Evolutionary conservation across 2,888 invertebrate genomes (phyloP), one percentile per base, ranked within the genome.

Genomic region (Sphaerophoria rueppellii): DNA sequence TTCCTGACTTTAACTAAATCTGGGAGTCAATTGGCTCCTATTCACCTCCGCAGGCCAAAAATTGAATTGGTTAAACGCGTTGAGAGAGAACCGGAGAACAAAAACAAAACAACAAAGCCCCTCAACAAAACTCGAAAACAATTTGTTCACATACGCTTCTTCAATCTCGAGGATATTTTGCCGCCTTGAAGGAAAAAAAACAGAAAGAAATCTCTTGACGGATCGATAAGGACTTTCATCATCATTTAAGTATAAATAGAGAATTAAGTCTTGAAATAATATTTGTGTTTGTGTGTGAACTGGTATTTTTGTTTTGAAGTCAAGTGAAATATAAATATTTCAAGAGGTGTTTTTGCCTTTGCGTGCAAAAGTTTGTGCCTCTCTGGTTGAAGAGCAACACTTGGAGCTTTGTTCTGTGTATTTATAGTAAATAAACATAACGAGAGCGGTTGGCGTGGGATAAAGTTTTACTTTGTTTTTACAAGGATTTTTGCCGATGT

Each of bases 171-270:
- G 35, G 2, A 34, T 50, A 12, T 11, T n/a, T 7, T 43, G 9
- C 24, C 32, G 61, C 60, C 40, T 40, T 40, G 12, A 60, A 50
- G 58, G 34, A 9, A 43, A 2, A 43, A 11, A 43, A 43, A 12
- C 1, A 52, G 57, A 43, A 67, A 32, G 67, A 67, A 67, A 60
- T 75, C 58, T 69, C 58, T 58, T 52, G 67, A 54, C 60, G 50
- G 58, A 67, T 75, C 58, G 50, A 67, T 58, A 75, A 65, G 40
- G 75, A 34, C 43, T 60, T 74, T 74, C 65, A 43, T 58, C 67
- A 69, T 43, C 58, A 75, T 58, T 69, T 14, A 65, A 74, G 43
- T 46, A 74, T 74, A 65, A 43, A 67, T 54, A 43, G 54, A 40
- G 67, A 67, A 67, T 54, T 67, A 35, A 40, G 67, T 32, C 40